phyloP scores from a whole-genome alignment of 2,797 vertebrate species.

The Champsocephalus gunnari region DNA sequence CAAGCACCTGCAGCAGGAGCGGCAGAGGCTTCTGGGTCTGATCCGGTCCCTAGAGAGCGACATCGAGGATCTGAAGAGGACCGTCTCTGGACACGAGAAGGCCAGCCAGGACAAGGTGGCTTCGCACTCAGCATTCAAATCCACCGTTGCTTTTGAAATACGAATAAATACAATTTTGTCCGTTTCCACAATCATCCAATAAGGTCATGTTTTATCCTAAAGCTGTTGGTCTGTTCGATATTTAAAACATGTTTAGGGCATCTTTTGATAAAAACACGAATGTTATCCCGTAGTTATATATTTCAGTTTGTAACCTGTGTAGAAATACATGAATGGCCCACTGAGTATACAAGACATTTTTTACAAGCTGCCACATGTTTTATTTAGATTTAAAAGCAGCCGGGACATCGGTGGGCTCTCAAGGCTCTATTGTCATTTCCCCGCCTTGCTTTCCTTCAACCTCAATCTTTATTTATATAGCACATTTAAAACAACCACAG shows the following conservation, averaged over 20 bases:
- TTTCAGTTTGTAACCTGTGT: neutral
- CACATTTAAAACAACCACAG: no score
- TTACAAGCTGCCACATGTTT: no score
- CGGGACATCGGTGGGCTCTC: no score
- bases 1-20: constrained; percentile 86
- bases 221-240: neutral
- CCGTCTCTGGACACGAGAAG: constrained; percentile 88
- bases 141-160: no score
- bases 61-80: constrained; percentile 87
- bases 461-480: no score
- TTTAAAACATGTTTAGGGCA: neutral
- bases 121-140: neutral
- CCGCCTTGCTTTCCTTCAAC: no score
- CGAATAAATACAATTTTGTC: neutral
- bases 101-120: constrained; percentile 91
- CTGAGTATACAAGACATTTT: no score
- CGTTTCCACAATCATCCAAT: neutral
- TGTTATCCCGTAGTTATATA: neutral
- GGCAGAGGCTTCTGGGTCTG: constrained; percentile 85
- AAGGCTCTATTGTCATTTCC: no score
- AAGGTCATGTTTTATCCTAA: neutral
- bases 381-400: no score
- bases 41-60: constrained; percentile 91
- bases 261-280: neutral
- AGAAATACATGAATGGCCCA: neutral